A percentile compares a stretch with the other conserved stretches of the same genome.
Conservation (phyloP, 2,113 vertebrate species). For the Spheniscus mendiculus region DNA sequence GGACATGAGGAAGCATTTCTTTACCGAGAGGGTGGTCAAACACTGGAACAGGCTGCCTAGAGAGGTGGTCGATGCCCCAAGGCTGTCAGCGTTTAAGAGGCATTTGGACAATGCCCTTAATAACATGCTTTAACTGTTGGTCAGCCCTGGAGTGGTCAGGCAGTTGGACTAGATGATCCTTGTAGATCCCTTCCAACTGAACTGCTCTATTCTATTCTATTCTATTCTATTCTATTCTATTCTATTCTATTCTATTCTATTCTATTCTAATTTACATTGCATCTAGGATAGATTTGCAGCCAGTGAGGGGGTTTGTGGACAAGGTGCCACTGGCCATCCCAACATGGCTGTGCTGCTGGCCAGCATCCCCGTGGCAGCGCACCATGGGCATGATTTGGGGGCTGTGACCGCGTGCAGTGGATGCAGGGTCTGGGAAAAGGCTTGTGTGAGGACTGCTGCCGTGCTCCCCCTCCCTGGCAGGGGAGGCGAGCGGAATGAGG, state of each 20-base stretch:
- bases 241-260: background rate
- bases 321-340: background rate
- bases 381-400: background rate
- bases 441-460: accelerated
- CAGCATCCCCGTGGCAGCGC: background rate
- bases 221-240: background rate
- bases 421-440: background rate
- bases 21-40: background rate
- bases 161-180: background rate
- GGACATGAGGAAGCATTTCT: background rate
- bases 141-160: background rate
- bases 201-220: background rate
- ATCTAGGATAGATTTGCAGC: background rate
- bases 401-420: accelerated
- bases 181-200: background rate
- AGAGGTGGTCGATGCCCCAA: background rate
- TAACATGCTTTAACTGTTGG: background rate
- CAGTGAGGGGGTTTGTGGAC: background rate
- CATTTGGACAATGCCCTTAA: background rate
- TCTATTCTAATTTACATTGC: too few relatives aligned
- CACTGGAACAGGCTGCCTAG: background rate
- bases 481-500: accelerated
- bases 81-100: background rate
- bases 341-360: background rate
- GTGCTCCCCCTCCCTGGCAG: background rate